Conservation (phyloP, 2,113 vertebrate genomes). For the Promerops cafer region DNA sequence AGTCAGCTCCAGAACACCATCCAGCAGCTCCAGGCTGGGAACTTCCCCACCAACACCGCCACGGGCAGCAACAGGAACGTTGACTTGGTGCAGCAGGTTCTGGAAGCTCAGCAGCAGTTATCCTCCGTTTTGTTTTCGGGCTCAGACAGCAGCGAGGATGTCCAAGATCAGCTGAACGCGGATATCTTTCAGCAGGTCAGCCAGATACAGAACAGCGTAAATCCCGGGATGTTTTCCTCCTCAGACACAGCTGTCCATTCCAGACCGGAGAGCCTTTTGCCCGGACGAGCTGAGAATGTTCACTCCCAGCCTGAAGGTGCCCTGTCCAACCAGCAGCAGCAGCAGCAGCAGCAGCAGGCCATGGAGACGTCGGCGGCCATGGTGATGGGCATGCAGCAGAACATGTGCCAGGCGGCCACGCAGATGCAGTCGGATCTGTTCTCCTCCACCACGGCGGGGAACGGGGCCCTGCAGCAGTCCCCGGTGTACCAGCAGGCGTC, state of each 20-base stretch:
- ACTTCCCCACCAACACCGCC: constrained; percentile 69
- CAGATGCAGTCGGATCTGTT: constrained; percentile 85
- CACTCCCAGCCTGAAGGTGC: constrained; percentile 78
- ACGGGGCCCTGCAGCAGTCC: constrained; percentile 73
- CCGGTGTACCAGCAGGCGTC: constrained; percentile 76
- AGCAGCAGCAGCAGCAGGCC: constrained; percentile 83
- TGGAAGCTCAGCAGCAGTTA: constrained; percentile 80
- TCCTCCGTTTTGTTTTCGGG: constrained; percentile 80
- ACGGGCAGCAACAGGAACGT: constrained; percentile 68
- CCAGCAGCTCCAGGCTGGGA: constrained; percentile 89
- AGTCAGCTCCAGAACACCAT: constrained; percentile 91
- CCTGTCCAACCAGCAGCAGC: constrained; percentile 80
- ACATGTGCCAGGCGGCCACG: constrained; percentile 74
- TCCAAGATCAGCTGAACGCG: constrained; percentile 78
- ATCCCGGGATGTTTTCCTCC: constrained; percentile 72
- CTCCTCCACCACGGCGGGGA: constrained; percentile 74
- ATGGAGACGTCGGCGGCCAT: constrained; percentile 81
- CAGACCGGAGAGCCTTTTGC: constrained; percentile 72
- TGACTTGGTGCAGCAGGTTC: constrained; percentile 78
- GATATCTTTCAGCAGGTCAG: constrained; percentile 81
- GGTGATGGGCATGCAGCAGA: constrained; percentile 81
- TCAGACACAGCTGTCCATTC: constrained; percentile 70
- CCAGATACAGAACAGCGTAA: constrained; percentile 74
- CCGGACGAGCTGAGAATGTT: constrained; percentile 72
- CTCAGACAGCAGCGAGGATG: constrained; percentile 71